phyloP scores from a whole-genome alignment of 2,113 vertebrate genomes.

The Carassius auratus region DNA sequence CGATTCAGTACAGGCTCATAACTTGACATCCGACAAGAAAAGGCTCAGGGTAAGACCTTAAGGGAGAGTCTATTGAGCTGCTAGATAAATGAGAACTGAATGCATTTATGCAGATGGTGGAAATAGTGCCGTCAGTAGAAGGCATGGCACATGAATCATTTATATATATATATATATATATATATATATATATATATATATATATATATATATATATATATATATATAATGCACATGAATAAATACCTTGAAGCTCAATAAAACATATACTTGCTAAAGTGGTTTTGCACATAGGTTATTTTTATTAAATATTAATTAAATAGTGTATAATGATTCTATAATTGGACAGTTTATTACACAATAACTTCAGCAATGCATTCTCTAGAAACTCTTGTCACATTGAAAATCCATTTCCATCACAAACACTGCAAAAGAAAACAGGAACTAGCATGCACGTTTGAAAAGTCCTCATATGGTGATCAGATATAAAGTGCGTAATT shows the following conservation, averaged over 20 bases:
- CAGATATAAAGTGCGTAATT: background rate
- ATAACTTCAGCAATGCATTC: background rate
- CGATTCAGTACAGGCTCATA: conserved; percentile 51
- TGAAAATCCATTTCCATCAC: conserved; percentile 39
- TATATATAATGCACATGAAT: conserved; percentile 13
- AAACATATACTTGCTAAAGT: background rate
- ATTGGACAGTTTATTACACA: conserved; percentile 11
- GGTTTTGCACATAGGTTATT: conserved; percentile 29
- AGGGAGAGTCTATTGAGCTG: conserved; percentile 40
- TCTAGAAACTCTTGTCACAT: background rate
- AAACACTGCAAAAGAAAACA: conserved; percentile 16
- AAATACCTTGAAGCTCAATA: conserved; percentile 26
- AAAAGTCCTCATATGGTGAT: background rate
- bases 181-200: too few relatives aligned
- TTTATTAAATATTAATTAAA: conserved; percentile 23
- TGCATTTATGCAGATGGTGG: conserved; percentile 49
- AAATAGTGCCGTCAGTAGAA: conserved; percentile 26
- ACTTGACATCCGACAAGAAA: conserved; percentile 47
- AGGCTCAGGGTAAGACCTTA: conserved; percentile 38
- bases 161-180: background rate
- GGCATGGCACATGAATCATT: conserved; percentile 26
- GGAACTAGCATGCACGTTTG: background rate
- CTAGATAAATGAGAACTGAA: conserved; percentile 48
- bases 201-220: too few relatives aligned
- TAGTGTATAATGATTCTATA: conserved; percentile 24